A percentile compares a stretch with the other conserved stretches of the same genome.
Conservation (phyloP, 2,888 invertebrate species). For the Drosophila pegasa region DNA sequence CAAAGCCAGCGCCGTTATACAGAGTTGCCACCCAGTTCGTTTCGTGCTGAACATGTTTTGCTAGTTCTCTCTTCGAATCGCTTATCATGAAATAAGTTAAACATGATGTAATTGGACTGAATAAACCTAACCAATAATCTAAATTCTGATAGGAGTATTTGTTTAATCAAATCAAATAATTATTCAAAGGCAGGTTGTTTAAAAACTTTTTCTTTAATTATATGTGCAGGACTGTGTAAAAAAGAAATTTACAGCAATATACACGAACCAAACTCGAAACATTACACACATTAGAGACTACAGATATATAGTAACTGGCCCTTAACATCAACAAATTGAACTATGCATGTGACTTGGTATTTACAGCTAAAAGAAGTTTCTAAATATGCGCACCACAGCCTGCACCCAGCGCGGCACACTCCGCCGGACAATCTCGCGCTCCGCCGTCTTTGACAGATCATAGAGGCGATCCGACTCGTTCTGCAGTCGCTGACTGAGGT, state of each 20-base stretch:
- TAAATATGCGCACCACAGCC: conserved; percentile 90
- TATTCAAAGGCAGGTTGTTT: conserved; percentile 13
- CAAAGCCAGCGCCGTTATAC: conserved; percentile 52
- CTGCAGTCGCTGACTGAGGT: conserved; percentile 88
- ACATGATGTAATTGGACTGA: conserved; percentile 13
- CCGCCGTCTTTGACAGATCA: conserved; percentile 87
- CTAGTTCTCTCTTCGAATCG: conserved; percentile 2
- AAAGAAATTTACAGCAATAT: conserved; percentile 32
- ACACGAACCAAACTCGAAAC: conserved; percentile 47
- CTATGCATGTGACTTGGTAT: conserved; percentile 24
- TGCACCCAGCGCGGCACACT: conserved; percentile 92
- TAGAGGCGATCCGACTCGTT: conserved; percentile 91
- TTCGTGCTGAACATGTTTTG: neutral
- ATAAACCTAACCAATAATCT: conserved; percentile 1
- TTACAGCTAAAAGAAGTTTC: conserved; percentile 88
- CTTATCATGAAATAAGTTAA: conserved; percentile 12
- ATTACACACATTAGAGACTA: conserved; percentile 33
- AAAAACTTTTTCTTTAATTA: conserved; percentile 18
- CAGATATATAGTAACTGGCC: conserved; percentile 22
- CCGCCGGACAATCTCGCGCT: conserved; percentile 88
- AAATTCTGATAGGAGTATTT: conserved; percentile 10
- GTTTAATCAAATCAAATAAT: neutral
- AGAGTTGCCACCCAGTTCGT: conserved; percentile 44
- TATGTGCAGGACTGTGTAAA: conserved; percentile 31
- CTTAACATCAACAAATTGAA: conserved; percentile 47